Evolutionary conservation across 2,888 invertebrate genomes (phyloP).

Genomic region (Helobdella robusta): DNA sequence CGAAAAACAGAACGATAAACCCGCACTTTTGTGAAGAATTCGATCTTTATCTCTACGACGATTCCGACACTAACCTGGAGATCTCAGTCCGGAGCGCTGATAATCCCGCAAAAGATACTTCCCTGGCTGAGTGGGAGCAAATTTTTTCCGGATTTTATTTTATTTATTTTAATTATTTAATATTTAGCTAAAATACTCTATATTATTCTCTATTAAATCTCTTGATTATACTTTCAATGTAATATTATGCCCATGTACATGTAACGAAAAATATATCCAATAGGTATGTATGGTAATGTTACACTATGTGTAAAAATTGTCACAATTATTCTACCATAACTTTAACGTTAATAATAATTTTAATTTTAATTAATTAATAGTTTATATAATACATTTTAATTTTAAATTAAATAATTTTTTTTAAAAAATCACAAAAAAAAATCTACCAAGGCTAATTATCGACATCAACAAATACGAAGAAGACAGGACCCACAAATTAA

Average conservation of each 20-base stretch:
- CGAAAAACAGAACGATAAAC: slow-evolving; percentile 66
- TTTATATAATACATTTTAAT: too few relatives aligned
- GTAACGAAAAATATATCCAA: too few relatives aligned
- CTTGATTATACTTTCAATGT: too few relatives aligned
- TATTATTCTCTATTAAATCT: too few relatives aligned
- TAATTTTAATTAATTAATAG: too few relatives aligned
- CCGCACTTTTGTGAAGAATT: slow-evolving; percentile 94
- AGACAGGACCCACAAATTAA: slow-evolving; percentile 81
- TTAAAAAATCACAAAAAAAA: too few relatives aligned
- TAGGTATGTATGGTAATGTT: too few relatives aligned
- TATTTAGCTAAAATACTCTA: background rate
- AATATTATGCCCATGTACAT: too few relatives aligned
- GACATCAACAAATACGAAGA: slow-evolving; percentile 73
- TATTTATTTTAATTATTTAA: background rate
- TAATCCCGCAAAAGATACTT: slow-evolving; percentile 68
- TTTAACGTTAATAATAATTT: too few relatives aligned
- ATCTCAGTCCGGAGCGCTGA: slow-evolving; percentile 84
- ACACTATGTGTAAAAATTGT: too few relatives aligned
- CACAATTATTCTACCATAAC: too few relatives aligned
- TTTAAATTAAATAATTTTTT: too few relatives aligned
- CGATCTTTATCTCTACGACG: slow-evolving; percentile 88
- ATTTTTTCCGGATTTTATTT: background rate
- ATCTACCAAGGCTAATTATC: slow-evolving; percentile 57
- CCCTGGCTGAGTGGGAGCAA: slow-evolving; percentile 64
- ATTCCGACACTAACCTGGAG: slow-evolving; percentile 79